Percentiles rank a stretch among this genome's conserved stretches.
Conservation (phyloP, 2,888 invertebrate species). For the Chouioia cunea region DNA sequence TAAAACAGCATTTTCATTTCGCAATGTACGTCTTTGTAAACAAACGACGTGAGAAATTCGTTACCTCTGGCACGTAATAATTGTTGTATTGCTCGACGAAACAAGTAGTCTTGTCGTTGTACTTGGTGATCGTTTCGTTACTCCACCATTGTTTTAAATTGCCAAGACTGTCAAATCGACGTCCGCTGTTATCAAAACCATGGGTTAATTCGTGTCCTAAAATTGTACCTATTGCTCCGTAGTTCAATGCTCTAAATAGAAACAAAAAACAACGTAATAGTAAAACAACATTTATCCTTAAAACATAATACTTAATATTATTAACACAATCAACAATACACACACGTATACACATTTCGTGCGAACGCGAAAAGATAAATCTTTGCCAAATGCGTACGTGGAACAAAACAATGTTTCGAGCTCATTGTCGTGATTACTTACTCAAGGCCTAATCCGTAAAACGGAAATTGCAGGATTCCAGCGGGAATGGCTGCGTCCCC, state of each 20-base stretch:
- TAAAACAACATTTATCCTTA: no score
- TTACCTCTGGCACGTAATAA: conserved; percentile 76
- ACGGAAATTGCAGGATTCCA: conserved; percentile 86
- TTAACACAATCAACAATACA: no score
- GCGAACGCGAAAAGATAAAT: no score
- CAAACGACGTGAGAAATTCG: background rate
- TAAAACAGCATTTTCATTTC: no score
- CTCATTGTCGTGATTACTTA: conserved; percentile 70
- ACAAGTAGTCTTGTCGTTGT: conserved; percentile 83
- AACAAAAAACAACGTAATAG: background rate
- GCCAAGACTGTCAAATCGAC: conserved; percentile 87
- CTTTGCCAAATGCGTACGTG: no score
- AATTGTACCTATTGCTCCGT: conserved; percentile 84
- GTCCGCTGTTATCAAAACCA: conserved; percentile 76
- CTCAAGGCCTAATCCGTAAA: conserved; percentile 87
- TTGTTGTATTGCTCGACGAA: conserved; percentile 87
- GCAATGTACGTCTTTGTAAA: no score
- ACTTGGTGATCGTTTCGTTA: conserved; percentile 80
- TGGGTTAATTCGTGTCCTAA: conserved; percentile 81
- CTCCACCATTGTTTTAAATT: conserved; percentile 94
- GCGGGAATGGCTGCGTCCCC: conserved; percentile 80
- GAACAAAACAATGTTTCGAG: background rate
- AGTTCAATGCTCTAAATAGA: conserved; percentile 79
- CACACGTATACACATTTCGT: no score
- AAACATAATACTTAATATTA: no score